Base-by-base conservation (phyloP, 2,113 vertebrate genomes). In the Halcyon senegalensis region DNA sequence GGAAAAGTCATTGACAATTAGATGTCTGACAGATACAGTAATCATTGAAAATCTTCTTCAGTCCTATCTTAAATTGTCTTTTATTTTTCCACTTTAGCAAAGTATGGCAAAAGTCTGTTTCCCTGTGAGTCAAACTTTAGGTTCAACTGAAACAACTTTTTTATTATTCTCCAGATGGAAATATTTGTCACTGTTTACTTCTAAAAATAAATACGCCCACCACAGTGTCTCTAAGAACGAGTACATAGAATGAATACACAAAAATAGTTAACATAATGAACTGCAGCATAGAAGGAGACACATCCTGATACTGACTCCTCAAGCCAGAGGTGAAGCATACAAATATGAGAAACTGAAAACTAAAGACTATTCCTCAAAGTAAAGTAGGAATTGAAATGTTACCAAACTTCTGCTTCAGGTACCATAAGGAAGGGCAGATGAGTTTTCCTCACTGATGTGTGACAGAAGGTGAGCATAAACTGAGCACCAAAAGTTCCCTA, bases 111-210 rank as follows among this genome's bases (percentile, higher is more conserved):
- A 86, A 46, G 2, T 41, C 35, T 53, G 3, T 69, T 92, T 93
- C 24, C 27, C 67, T 59, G 8, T 46, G 23, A 84, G 27, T 59
- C 56, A 91, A 74, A 78, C 11, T 88, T 76, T 15, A 86, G 15
- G 16, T 87, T 89, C 31, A 67, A 33, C 19, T 43, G 37, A 87
- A 97, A 6, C 6, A 84, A 90, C 9, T 4, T 78, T 86, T 90
- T 80, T 18, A 60, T 72, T 93, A 35, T 43, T 68, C 9, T 72
- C 33, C 48, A 53, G 24, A 72, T 68, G 56, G 56, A 79, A 94
- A 84, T 92, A 84, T 62, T 92, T 92, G 27, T 70, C 64, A 72
- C 20, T 60, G 23, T 75, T 94, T 89, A 88, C 39, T 76, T 80
- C 78, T 90, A 66, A 88, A 95, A 93, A 80, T 44, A 90, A 62